These are phyloP conservation scores for Bradysia coprophila DNA, from an alignment of 1,140 invertebrate genomes.

Conservation along the genomic window DNA sequence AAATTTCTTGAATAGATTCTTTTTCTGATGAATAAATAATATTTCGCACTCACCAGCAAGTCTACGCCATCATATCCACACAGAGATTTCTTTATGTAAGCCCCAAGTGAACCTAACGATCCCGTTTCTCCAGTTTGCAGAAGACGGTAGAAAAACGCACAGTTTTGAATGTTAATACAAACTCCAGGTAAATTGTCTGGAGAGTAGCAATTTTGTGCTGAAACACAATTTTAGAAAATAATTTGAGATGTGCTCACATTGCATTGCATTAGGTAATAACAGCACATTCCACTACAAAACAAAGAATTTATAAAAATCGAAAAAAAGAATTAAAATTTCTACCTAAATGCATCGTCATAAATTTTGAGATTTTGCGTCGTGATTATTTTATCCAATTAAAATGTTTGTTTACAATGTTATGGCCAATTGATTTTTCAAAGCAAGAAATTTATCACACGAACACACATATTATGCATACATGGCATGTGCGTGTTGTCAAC, in stretches of 20 bases:
- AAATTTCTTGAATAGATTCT: not conserved
- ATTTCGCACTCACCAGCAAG: slow-evolving; percentile 18
- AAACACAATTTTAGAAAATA: not conserved
- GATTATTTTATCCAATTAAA: too few species aligned
- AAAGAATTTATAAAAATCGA: not conserved
- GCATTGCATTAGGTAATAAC: not conserved
- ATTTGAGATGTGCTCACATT: not conserved
- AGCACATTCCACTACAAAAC: not conserved
- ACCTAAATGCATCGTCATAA: not conserved
- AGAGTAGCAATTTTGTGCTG: slow-evolving; percentile 18
- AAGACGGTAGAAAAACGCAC: slow-evolving; percentile 23
- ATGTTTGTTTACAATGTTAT: too few species aligned
- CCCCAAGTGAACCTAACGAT: slow-evolving; percentile 11
- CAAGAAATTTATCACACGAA: too few species aligned
- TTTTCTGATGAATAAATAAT: not conserved
- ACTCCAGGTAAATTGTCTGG: slow-evolving; percentile 18
- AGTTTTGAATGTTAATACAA: slow-evolving; percentile 27
- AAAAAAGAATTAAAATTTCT: not conserved
- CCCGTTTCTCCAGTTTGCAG: slow-evolving; percentile 8
- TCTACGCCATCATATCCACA: slow-evolving; percentile 29
- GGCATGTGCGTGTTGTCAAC: too few species aligned
- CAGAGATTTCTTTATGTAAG: slow-evolving; percentile 27
- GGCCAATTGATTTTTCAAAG: too few species aligned
- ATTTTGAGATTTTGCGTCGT: not conserved
- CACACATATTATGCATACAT: too few species aligned